These are phyloP conservation scores for Eucriotettix oculatus DNA, from an alignment of 2,888 invertebrate species.

Conservation along the genomic window DNA sequence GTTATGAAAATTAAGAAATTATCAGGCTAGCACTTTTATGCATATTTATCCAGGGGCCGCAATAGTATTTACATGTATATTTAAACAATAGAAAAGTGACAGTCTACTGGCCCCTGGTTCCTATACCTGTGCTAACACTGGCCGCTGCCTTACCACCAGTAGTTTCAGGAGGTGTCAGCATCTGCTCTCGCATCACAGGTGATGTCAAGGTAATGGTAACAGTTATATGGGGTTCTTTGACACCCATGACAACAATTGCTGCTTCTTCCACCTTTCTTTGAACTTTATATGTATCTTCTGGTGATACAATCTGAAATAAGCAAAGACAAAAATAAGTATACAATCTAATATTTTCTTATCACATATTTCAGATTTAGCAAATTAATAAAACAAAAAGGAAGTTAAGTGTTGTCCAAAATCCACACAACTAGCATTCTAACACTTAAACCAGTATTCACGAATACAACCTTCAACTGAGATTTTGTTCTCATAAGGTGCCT, in stretches of 20 bases:
- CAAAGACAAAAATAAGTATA: not conserved
- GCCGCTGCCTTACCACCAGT: conserved; percentile 17
- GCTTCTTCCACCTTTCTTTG: conserved; percentile 72
- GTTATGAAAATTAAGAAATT: conserved; percentile 6
- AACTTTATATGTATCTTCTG: conserved; percentile 66
- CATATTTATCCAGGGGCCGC: conserved; percentile 11
- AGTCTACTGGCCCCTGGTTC: conserved; percentile 6
- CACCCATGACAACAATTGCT: conserved; percentile 67
- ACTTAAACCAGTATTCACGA: too few relatives aligned
- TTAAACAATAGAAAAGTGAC: not conserved
- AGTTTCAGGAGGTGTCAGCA: conserved; percentile 12
- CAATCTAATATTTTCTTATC: too few relatives aligned
- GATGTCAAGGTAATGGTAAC: conserved; percentile 86
- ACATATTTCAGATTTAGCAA: too few relatives aligned
- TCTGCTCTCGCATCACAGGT: conserved; percentile 74
- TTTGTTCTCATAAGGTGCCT: not conserved
- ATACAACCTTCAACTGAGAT: too few relatives aligned
- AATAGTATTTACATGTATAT: not conserved
- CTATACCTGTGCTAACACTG: conserved; percentile 7
- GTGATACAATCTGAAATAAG: conserved; percentile 33
- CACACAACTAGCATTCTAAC: too few relatives aligned
- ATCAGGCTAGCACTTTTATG: conserved; percentile 13
- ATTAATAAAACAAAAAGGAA: too few relatives aligned
- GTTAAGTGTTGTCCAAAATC: too few relatives aligned
- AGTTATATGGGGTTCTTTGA: conserved; percentile 40